Evolutionary conservation across 2,113 vertebrate species (phyloP), one percentile per base, ranked within the genome.

Genomic region (Conger conger): DNA sequence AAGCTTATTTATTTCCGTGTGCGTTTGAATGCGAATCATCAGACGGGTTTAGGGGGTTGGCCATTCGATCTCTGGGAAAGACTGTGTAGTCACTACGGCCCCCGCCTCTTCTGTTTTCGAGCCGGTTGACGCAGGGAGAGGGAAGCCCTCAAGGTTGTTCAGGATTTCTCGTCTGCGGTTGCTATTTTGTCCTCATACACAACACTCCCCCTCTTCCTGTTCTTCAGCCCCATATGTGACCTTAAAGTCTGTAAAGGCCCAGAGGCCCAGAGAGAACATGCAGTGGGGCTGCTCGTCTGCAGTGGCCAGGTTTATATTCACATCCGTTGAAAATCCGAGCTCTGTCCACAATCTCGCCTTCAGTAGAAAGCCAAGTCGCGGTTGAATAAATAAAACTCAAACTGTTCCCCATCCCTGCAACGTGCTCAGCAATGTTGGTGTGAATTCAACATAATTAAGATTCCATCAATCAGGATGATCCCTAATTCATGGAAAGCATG

Each of bases 61-160:
- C 35, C 77, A 79, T 11, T 79, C 15, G 20, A 20, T 37, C 18
- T 18, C 77, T 35, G 36, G 36, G 35, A 79, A 79, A 79, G 23
- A 79, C n/a, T 77, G 76, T 37, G 2, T 7, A 77, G 76, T 36
- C 76, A 76, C 16, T 13, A 35, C 33, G 8, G 15, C 30, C 35
- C 76, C 30, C 76, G 20, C 57, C 57, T 4, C 57, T 8, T 63
- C 57, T 5, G 45, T 27, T 63, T 20, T 63, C 6, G 23, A 27
- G 57, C 57, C 57, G 1, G 57, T 63, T 73, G 68, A 73, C 68
- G 68, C 42, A 37, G 4, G 30, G 76, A 33, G 45, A 4, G 17
- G 40, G 45, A 83, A 84, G 13, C 42, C 50, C 20, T 84, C 38
- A 73, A 50, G 17, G 68, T 83, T 83, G 82, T 11, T 18, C 38